These are phyloP conservation scores for Tylochromis polylepis DNA, from an alignment of 2,113 vertebrate genomes.

Conservation along the genomic window DNA sequence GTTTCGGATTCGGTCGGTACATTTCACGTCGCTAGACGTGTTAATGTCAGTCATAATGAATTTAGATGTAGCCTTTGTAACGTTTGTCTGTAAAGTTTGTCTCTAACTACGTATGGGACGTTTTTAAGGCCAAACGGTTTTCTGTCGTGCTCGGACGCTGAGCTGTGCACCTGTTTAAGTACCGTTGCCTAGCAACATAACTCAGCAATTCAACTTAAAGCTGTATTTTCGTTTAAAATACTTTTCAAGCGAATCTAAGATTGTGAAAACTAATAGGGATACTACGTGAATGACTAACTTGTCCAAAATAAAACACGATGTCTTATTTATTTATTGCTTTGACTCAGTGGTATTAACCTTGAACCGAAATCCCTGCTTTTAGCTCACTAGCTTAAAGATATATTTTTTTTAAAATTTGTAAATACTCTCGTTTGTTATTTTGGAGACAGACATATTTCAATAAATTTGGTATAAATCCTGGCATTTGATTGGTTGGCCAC, in stretches of 20 bases:
- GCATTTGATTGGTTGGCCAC: slow-evolving; percentile 41
- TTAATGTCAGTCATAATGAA: neutral
- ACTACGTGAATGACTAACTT: neutral
- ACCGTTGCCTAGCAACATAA: slow-evolving; percentile 40
- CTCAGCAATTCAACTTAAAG: neutral
- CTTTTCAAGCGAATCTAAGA: neutral
- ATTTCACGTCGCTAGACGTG: neutral
- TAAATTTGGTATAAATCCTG: neutral
- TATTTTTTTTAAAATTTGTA: too few relatives aligned
- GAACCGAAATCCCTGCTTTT: neutral
- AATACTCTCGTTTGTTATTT: neutral
- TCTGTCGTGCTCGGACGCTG: neutral
- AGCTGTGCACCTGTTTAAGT: neutral
- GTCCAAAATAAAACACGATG: neutral
- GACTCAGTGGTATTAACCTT: neutral
- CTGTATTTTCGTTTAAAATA: neutral
- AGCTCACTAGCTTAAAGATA: neutral
- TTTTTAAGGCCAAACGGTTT: neutral
- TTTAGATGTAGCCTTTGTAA: neutral
- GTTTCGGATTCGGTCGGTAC: neutral
- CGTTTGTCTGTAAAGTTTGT: neutral
- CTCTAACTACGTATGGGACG: too few relatives aligned
- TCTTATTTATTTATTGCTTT: neutral
- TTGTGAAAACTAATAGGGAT: neutral
- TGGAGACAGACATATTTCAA: fast-evolving